Percentiles rank a stretch among this genome's conserved stretches.
phyloP scores from a whole-genome alignment of 2,888 invertebrate species.

The Phalera bucephala region DNA sequence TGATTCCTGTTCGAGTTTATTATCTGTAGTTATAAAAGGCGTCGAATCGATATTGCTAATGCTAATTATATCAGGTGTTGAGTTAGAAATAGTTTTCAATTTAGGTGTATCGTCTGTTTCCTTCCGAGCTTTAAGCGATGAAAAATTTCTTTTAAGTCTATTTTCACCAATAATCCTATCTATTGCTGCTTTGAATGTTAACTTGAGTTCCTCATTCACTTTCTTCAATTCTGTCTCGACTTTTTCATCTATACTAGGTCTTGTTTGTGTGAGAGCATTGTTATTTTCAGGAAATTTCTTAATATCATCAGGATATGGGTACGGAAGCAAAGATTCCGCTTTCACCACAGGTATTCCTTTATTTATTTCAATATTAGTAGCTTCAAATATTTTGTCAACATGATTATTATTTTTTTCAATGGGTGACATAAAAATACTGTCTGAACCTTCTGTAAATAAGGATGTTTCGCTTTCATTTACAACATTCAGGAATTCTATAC shows the following conservation, averaged over 20 bases:
- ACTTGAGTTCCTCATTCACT: slow-evolving; percentile 63
- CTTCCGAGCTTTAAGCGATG: slow-evolving; percentile 21
- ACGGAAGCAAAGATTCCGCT: slow-evolving; percentile 59
- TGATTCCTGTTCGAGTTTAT: slow-evolving; percentile 2
- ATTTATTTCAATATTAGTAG: slow-evolving; percentile 18
- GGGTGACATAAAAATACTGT: slow-evolving; percentile 57
- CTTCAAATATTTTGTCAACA: slow-evolving; percentile 19
- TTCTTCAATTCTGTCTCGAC: slow-evolving; percentile 61
- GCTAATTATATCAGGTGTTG: slow-evolving; percentile 12
- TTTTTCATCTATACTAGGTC: slow-evolving; percentile 32
- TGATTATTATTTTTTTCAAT: slow-evolving; percentile 48
- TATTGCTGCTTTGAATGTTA: slow-evolving; percentile 66
- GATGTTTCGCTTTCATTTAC: slow-evolving; percentile 54
- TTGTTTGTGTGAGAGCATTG: slow-evolving; percentile 29
- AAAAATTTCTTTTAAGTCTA: slow-evolving; percentile 31
- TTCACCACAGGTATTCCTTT: slow-evolving; percentile 49
- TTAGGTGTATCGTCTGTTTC: slow-evolving; percentile 6
- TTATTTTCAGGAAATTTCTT: slow-evolving; percentile 23
- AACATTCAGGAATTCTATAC: slow-evolving; percentile 59
- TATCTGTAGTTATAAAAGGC: slow-evolving; percentile 7
- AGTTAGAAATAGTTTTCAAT: slow-evolving; percentile 3
- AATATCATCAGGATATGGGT: slow-evolving; percentile 55
- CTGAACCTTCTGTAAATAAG: slow-evolving; percentile 61
- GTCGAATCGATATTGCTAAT: slow-evolving; percentile 6
- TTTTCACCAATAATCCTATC: slow-evolving; percentile 57